phyloP scores from a whole-genome alignment of 2,888 invertebrate species.

The Eurytoma californica region DNA sequence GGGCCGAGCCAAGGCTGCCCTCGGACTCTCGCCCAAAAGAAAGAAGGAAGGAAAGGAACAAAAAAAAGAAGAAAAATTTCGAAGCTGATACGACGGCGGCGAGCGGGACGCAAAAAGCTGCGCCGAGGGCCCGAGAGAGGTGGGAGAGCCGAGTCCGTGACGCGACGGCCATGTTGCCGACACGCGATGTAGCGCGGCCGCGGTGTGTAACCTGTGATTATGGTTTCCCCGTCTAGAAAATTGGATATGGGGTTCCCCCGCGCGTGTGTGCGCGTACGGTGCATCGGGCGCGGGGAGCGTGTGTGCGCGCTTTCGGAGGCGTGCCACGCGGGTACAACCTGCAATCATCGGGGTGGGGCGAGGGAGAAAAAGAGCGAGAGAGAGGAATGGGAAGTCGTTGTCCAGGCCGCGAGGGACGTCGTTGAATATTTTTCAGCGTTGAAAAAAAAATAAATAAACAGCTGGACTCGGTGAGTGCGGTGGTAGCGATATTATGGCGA shows the following conservation, averaged over 20 bases:
- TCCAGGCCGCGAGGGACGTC: neutral
- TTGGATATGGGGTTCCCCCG: slow-evolving; percentile 65
- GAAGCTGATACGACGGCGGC: slow-evolving; percentile 23
- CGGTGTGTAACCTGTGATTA: slow-evolving; percentile 72
- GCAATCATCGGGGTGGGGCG: slow-evolving; percentile 75
- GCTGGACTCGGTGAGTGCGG: slow-evolving; percentile 20
- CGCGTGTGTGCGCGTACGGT: neutral
- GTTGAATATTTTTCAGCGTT: neutral
- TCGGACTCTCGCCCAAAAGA: neutral
- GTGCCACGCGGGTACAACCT: slow-evolving; percentile 70
- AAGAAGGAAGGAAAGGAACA: slow-evolving; percentile 5
- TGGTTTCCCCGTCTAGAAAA: slow-evolving; percentile 71
- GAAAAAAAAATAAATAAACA: slow-evolving; percentile 24
- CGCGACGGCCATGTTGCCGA: slow-evolving; percentile 69
- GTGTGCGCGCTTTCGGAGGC: slow-evolving; percentile 50
- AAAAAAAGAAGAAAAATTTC: slow-evolving; percentile 53
- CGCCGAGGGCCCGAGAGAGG: too few species aligned
- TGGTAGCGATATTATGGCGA: neutral
- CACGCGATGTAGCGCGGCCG: slow-evolving; percentile 63
- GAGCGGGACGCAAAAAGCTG: too few species aligned
- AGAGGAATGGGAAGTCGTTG: slow-evolving; percentile 12
- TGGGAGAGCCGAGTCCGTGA: slow-evolving; percentile 41
- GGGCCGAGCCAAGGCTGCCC: slow-evolving; percentile 44
- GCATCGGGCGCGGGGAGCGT: neutral
- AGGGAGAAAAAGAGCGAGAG: slow-evolving; percentile 50